Base-by-base conservation (phyloP, 2,888 invertebrate species). In the Tanytarsus gracilentus region DNA sequence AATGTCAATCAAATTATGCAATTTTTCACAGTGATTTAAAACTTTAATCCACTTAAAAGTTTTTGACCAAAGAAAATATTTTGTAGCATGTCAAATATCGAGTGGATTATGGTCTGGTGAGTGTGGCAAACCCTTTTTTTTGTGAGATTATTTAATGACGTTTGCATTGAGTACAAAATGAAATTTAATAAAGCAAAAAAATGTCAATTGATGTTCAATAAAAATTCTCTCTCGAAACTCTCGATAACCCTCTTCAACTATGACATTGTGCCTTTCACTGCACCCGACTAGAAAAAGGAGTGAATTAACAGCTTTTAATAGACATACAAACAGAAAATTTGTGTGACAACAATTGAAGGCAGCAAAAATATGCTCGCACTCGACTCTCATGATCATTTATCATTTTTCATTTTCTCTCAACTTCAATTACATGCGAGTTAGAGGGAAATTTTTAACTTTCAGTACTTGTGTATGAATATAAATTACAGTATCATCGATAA, bases 221-320 rank as follows among this genome's bases (percentile, higher is more conserved):
- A 44, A 44, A 40, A 44, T 18, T 23, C 23, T 44, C 23, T 23
- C 23, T 44, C 11, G 23, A 21, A 16, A 40, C n/a, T 36, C 21
- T 44, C 44, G n/a, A n/a, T n/a, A 44, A 44, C 44, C 44, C 44
- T 44, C 44, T 44, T 8, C 23, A 2, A 9, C 21, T 44, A n/a
- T 9, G 33, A 11, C 33, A 33, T 4, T 4, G 2, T n/a, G n/a
- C n/a, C n/a, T n/a, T n/a, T n/a, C n/a, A n/a, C n/a, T n/a, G n/a
- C n/a, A n/a, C n/a, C n/a, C n/a, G n/a, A n/a, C n/a, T n/a, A 36
- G 36, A 36, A 18, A 44, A 44, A 44, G 44, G 44, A 44, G 44
- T 44, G 44, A 44, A 44, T 44, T 44, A 44, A 44, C 44, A 44
- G 23, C 44, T 44, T 44, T 44, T 44, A 44, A 44, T 44, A 44